Conservation (phyloP, 2,797 vertebrate species). For the Lutjanus campechanus region DNA sequence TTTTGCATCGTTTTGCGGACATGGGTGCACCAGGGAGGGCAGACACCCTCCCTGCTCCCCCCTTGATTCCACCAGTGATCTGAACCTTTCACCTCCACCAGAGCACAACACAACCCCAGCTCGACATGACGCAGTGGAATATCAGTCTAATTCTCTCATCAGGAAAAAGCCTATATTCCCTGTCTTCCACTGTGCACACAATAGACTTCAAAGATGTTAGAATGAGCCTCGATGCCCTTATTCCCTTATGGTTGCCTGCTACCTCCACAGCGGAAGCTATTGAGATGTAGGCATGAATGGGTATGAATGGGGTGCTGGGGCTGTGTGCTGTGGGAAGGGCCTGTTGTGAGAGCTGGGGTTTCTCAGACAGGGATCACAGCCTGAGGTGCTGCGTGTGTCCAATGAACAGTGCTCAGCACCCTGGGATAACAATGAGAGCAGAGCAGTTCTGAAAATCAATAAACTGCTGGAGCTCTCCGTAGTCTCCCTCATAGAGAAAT, state of each 20-base stretch:
- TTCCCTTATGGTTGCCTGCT: slow-evolving; percentile 52
- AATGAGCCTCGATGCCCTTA: slow-evolving; percentile 40
- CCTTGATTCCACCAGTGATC: slow-evolving; percentile 22
- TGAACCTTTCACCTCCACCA: slow-evolving; percentile 53
- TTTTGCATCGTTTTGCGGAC: no score
- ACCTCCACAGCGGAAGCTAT: slow-evolving; percentile 51
- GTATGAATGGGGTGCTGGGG: slow-evolving; percentile 53
- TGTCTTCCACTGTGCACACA: slow-evolving; percentile 44
- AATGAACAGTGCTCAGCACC: slow-evolving; percentile 74
- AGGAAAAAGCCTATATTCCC: slow-evolving; percentile 53
- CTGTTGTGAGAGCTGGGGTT: slow-evolving; percentile 70
- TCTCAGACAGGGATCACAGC: slow-evolving; percentile 76
- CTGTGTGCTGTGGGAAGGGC: slow-evolving; percentile 58
- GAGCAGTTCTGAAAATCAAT: slow-evolving; percentile 83
- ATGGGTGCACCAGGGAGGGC: no score
- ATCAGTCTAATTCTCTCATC: slow-evolving; percentile 48
- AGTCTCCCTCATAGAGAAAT: slow-evolving; percentile 75
- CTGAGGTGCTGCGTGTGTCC: slow-evolving; percentile 76
- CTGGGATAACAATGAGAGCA: slow-evolving; percentile 77
- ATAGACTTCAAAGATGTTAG: slow-evolving; percentile 53
- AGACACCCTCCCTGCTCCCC: no score
- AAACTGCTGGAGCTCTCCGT: slow-evolving; percentile 73
- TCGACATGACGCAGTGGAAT: slow-evolving; percentile 56
- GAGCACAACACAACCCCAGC: slow-evolving; percentile 10
- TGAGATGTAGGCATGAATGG: slow-evolving; percentile 61